A percentile compares a stretch with the other conserved stretches of the same genome.
Conservation (phyloP, 2,797 vertebrate genomes). For the Acanthiza pusilla region DNA sequence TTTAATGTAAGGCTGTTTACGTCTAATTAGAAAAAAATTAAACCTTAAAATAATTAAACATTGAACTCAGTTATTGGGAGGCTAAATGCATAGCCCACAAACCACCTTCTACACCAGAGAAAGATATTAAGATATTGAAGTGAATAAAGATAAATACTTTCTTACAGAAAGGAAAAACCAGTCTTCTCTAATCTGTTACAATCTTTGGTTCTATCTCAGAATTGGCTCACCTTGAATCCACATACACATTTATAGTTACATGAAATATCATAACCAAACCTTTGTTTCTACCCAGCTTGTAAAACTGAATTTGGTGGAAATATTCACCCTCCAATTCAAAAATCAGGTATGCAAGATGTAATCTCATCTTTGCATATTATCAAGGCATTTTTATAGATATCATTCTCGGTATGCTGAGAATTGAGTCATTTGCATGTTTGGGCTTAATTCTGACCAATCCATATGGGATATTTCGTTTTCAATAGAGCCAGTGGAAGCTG, state of each 20-base stretch:
- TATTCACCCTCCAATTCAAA: background rate
- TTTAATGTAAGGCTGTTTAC: background rate
- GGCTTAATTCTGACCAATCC: background rate
- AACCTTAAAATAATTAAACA: background rate
- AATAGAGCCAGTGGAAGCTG: background rate
- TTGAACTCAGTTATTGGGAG: background rate
- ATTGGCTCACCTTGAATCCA: background rate
- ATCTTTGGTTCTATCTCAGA: background rate
- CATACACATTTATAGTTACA: accelerated
- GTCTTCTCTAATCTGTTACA: background rate
- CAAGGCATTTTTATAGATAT: background rate
- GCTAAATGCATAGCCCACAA: background rate
- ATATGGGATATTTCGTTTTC: background rate
- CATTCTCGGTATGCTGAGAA: background rate
- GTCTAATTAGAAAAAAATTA: background rate
- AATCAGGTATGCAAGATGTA: background rate
- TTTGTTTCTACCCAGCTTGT: background rate
- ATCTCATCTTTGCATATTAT: background rate
- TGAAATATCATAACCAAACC: background rate
- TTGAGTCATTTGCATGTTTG: background rate
- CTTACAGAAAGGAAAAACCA: background rate
- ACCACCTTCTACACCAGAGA: background rate
- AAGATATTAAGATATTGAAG: background rate
- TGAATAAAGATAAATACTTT: background rate
- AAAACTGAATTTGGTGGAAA: background rate